Percentiles rank a stretch among this genome's conserved stretches.
Evolutionary conservation across 2,113 vertebrate species (phyloP).

Genomic region (Aramus guarauna): DNA sequence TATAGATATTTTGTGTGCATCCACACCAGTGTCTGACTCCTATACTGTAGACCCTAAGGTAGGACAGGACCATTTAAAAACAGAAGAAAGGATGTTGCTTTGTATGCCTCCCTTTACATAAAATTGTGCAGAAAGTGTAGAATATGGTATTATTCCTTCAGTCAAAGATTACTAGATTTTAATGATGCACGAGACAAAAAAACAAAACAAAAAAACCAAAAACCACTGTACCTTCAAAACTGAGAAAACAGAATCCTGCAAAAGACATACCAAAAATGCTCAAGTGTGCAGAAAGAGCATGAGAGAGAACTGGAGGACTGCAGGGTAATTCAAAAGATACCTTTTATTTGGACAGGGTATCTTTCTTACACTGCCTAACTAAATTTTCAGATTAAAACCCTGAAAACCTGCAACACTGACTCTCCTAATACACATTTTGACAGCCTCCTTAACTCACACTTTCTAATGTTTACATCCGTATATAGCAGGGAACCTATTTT

Average conservation of each 20-base stretch:
- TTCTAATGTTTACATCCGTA: not conserved
- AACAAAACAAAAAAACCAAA: no score
- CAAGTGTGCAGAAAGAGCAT: not conserved
- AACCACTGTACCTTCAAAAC: not conserved
- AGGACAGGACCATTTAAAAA: not conserved
- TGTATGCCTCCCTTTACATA: not conserved
- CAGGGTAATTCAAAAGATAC: not conserved
- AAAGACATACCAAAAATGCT: not conserved
- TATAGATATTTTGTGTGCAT: not conserved
- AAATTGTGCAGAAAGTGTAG: not conserved
- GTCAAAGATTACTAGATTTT: rapidly evolving
- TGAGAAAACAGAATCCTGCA: not conserved
- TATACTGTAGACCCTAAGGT: not conserved
- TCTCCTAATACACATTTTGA: not conserved
- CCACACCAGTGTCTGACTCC: not conserved
- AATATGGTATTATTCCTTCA: not conserved
- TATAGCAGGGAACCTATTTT: not conserved
- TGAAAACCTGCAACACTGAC: no score
- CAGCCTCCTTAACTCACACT: not conserved
- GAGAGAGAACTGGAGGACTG: not conserved
- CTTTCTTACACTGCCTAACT: not conserved
- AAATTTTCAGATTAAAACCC: not conserved
- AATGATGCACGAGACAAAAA: not conserved
- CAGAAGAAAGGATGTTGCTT: not conserved
- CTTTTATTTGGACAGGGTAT: not conserved